Evolutionary conservation across 53 echinoderm and acorn worm species (phyloP), one percentile per base, ranked within the genome.

Genomic region (Mesocentrotus franciscanus): DNA sequence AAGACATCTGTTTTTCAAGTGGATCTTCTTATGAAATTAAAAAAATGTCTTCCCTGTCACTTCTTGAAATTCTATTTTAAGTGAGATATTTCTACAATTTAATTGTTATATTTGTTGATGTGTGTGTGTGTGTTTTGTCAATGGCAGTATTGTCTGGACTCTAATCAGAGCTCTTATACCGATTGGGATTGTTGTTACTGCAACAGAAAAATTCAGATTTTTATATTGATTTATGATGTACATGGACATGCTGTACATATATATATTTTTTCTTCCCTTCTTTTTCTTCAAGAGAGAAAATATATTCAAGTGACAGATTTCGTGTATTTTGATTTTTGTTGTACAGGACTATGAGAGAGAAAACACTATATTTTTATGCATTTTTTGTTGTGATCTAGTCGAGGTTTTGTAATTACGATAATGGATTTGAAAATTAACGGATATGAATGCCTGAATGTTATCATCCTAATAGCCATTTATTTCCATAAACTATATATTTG

Each of bases 351-450:
- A 20, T 39, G 92, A 92, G 39, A 90, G 30, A 92, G 61, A 94
- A 64, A 84, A 60, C 33, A 94, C 32, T 83, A 81, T 94, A 94
- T 94, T 94, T 94, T 94, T 94, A 94, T 94, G 94, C 83, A 90
- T 90, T 60, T 61, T 90, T 90, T 90, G 90, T 90, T 90, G n/a
- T 42, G 17, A n/a, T 90, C 7, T 12, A 27, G 29, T 42, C 58
- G 16, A 84, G 49, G 39, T 79, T 84, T 84, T 55, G 55, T 84
- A 84, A 84, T 49, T 84, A 15, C 22, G 84, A 84, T 55, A 84
- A 22, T 26, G 84, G 36, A 49, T 84, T 13, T 84, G 42, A 49
- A 33, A 42, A 17, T 55, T 39, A 42, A 2, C 35, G 17, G 20
- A 84, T 84, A 49, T 84, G 84, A 55, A 84, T 49, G 84, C 84